Percentiles rank a stretch among this genome's conserved stretches.
phyloP scores from a whole-genome alignment of 1,140 invertebrate genomes.

The Bombus sibiricus region DNA sequence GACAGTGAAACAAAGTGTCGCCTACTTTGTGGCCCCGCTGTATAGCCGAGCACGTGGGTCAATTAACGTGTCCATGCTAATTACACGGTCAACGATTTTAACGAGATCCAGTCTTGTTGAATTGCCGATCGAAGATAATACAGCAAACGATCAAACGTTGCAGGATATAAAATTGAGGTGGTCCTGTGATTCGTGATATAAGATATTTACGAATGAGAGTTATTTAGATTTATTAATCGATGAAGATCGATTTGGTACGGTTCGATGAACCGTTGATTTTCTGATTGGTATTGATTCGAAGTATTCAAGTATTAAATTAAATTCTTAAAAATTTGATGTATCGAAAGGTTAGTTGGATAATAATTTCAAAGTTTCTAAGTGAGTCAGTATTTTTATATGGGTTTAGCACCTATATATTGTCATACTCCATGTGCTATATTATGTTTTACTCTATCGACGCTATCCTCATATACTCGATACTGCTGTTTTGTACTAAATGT shows the following conservation, averaged over 20 bases:
- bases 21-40: not conserved
- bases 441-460: no score
- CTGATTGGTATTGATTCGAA: not conserved
- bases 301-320: not conserved
- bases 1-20: slow-evolving; percentile 14
- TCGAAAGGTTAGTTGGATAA: not conserved
- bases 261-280: no score
- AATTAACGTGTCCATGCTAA: slow-evolving; percentile 20
- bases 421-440: no score
- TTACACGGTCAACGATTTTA: slow-evolving; percentile 14
- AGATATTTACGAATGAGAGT: not conserved
- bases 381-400: no score
- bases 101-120: not conserved
- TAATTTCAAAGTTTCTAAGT: no score
- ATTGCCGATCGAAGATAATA: not conserved
- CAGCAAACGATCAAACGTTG: no score
- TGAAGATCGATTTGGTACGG: not conserved
- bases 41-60: not conserved
- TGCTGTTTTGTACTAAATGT: no score
- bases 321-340: not conserved
- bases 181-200: no score
- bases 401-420: no score
- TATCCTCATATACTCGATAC: no score
- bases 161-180: not conserved
- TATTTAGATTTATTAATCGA: not conserved